These are phyloP conservation scores for Aspidiotus rigidus DNA, from an alignment of 2,888 invertebrate species.

Conservation along the genomic window DNA sequence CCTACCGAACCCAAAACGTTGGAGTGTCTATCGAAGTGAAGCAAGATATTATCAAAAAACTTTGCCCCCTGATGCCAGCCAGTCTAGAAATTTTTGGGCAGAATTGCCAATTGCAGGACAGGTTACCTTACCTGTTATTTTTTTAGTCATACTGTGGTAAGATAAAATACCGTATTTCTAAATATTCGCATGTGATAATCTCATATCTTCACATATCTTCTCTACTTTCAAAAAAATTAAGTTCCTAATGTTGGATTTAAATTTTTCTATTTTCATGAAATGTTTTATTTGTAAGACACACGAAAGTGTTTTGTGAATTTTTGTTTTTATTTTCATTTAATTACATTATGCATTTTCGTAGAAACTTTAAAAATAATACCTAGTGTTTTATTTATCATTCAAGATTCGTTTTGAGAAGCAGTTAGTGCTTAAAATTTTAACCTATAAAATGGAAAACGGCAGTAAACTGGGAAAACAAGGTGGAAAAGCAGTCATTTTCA, in stretches of 20 bases:
- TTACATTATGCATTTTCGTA: background rate
- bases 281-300: conserved; percentile 1
- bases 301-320: background rate
- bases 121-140: background rate
- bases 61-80: background rate
- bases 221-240: background rate
- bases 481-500: background rate
- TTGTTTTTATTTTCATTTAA: background rate
- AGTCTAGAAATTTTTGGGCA: background rate
- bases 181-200: background rate
- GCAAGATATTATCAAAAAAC: background rate
- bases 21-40: background rate
- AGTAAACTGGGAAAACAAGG: background rate
- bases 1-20: too few relatives aligned
- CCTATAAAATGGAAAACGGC: background rate
- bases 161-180: too few relatives aligned
- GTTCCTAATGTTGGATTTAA: background rate
- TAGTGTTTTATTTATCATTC: background rate
- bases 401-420: background rate
- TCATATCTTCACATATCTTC: too few relatives aligned
- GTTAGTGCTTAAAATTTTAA: background rate
- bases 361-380: background rate
- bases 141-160: background rate
- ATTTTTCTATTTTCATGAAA: background rate
- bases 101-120: background rate